Evolutionary conservation across 2,113 vertebrate species (phyloP).

Genomic region (Pollimyrus isidori): DNA sequence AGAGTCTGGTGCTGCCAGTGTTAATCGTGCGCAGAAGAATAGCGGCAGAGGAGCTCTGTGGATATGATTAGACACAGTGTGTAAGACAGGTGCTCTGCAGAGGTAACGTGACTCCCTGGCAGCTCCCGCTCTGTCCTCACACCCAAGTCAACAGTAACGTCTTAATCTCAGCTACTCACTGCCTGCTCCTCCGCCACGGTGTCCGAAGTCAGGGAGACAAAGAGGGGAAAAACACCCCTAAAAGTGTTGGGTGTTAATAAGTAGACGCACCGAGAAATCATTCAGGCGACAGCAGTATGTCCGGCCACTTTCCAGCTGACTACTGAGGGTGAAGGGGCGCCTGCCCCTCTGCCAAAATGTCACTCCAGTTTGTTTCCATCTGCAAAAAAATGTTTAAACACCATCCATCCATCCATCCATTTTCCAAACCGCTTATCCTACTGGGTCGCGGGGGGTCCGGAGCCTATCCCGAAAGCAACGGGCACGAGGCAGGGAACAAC

Average conservation of each 20-base stretch:
- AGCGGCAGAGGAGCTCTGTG: background rate
- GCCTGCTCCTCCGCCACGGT: background rate
- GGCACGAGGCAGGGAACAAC: no score
- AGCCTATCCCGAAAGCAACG: no score
- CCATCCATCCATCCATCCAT: no score
- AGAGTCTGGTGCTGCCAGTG: background rate
- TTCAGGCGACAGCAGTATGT: background rate
- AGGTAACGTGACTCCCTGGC: background rate
- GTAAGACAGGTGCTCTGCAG: background rate
- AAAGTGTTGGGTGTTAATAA: background rate
- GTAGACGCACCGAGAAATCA: background rate
- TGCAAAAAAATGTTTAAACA: background rate
- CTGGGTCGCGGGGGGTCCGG: no score
- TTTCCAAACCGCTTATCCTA: no score
- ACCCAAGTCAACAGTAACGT: background rate
- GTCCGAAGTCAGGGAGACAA: background rate
- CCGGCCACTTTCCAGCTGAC: background rate
- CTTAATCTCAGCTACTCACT: background rate
- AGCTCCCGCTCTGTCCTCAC: background rate
- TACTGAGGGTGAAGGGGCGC: background rate
- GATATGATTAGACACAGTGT: background rate
- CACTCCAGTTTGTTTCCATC: background rate
- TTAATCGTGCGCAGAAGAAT: background rate
- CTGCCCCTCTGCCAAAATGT: background rate
- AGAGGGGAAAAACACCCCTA: background rate